Percentiles rank a stretch among this genome's conserved stretches.
phyloP scores from a whole-genome alignment of 35 echinoderm and acorn worm species.

The Lytechinus variegatus region DNA sequence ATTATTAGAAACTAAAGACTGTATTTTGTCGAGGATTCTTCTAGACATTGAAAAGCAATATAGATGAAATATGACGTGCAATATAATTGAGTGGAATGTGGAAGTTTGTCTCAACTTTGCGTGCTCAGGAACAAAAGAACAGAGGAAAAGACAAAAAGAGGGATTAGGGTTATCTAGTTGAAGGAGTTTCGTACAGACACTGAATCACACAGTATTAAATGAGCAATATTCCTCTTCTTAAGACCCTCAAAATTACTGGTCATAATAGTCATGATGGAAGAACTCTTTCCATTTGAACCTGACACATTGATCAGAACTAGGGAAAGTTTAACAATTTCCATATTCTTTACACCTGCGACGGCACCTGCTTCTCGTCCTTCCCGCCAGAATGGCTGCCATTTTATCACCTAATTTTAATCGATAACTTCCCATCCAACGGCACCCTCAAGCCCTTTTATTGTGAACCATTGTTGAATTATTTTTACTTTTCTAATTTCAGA shows the following conservation, averaged over 20 bases:
- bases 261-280: not conserved
- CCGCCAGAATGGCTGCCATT: not conserved
- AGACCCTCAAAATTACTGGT: not conserved
- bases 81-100: not conserved
- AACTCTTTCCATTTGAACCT: not conserved
- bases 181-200: not conserved
- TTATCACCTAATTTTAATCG: not conserved
- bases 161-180: not conserved
- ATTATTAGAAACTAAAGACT: not conserved
- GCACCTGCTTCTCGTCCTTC: not conserved
- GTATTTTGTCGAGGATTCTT: too few species aligned
- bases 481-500: not conserved
- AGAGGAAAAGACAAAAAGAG: not conserved
- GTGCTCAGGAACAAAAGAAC: not conserved
- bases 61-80: too few species aligned
- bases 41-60: too few species aligned
- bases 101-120: too few species aligned
- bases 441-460: not conserved
- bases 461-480: not conserved
- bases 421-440: not conserved
- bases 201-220: not conserved
- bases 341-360: not conserved
- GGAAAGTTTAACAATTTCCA: not conserved
- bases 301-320: not conserved
- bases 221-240: not conserved